Evolutionary conservation across 53 echinoderm and acorn worm species (phyloP).

Genomic region (Paracentrotus lividus): DNA sequence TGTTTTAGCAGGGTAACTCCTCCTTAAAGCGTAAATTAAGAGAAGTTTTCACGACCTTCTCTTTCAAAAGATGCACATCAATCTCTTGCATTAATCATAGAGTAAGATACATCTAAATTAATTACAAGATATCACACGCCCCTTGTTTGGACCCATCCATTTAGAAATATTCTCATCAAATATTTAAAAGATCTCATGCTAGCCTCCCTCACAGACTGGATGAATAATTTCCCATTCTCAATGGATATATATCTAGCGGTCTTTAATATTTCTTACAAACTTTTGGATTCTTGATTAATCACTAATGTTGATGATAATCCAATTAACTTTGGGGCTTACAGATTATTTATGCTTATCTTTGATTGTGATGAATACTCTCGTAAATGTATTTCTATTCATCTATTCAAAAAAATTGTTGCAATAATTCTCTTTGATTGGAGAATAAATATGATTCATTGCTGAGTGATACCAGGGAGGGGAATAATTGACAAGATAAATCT

Average conservation of each 20-base stretch:
- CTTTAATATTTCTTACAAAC: too few relatives aligned
- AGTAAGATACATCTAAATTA: background rate
- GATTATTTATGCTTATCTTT: too few relatives aligned
- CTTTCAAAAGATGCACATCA: background rate
- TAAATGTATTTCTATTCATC: too few relatives aligned
- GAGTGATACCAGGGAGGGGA: background rate
- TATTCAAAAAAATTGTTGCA: too few relatives aligned
- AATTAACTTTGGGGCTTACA: too few relatives aligned
- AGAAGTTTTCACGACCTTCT: background rate
- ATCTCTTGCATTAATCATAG: background rate
- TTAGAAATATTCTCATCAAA: background rate
- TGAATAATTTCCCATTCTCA: background rate
- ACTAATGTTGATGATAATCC: too few relatives aligned
- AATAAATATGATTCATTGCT: background rate
- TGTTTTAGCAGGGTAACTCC: too few relatives aligned
- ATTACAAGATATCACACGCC: background rate
- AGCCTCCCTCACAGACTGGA: background rate
- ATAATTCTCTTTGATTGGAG: background rate
- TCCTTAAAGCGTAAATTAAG: too few relatives aligned
- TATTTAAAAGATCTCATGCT: background rate
- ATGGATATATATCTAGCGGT: too few relatives aligned
- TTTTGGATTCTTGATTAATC: too few relatives aligned
- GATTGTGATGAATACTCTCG: too few relatives aligned
- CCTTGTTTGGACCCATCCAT: background rate
- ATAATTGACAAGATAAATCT: constrained; percentile 18